These are phyloP conservation scores for Holothuria leucospilota DNA, from an alignment of 53 echinoderm and acorn worm species.

Conservation along the genomic window DNA sequence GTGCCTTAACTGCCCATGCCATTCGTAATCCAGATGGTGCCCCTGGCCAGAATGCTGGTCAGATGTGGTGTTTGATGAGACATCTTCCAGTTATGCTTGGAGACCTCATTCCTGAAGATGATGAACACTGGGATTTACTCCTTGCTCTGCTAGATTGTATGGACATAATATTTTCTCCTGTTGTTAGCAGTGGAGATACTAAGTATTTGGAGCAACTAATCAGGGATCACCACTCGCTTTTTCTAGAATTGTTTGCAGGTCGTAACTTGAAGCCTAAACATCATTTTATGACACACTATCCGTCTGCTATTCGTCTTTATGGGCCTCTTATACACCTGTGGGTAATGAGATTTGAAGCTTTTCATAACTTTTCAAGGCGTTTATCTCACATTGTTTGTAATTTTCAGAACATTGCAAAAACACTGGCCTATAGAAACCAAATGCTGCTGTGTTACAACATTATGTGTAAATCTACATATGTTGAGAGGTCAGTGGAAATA, in stretches of 20 bases:
- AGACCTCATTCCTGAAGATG: constrained; percentile 48
- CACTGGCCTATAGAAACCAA: constrained; percentile 23
- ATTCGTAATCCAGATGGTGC: constrained; percentile 53
- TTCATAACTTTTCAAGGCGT: constrained; percentile 55
- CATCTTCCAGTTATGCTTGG: constrained; percentile 57
- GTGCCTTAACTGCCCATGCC: not conserved
- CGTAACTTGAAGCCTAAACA: constrained; percentile 67
- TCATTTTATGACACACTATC: constrained; percentile 65
- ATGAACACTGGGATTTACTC: constrained; percentile 54
- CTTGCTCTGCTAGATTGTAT: constrained; percentile 42
- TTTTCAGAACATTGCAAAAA: constrained; percentile 56
- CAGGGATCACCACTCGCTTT: constrained; percentile 59
- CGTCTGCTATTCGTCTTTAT: constrained; percentile 25
- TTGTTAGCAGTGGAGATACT: constrained; percentile 51
- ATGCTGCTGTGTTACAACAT: constrained; percentile 37
- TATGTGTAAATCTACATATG: not conserved
- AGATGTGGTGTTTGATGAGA: constrained; percentile 66
- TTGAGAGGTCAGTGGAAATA: not conserved
- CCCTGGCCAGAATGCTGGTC: constrained; percentile 58
- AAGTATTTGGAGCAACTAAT: constrained; percentile 56
- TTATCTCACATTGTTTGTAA: constrained; percentile 56
- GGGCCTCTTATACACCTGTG: constrained; percentile 55
- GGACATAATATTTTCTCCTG: constrained; percentile 54
- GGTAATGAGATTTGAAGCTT: constrained; percentile 66
- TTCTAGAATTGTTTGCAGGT: constrained; percentile 57